A percentile compares a stretch with the other conserved stretches of the same genome.
Evolutionary conservation across 2,888 invertebrate species (phyloP).

Genomic region (Epistrophe grossulariae): DNA sequence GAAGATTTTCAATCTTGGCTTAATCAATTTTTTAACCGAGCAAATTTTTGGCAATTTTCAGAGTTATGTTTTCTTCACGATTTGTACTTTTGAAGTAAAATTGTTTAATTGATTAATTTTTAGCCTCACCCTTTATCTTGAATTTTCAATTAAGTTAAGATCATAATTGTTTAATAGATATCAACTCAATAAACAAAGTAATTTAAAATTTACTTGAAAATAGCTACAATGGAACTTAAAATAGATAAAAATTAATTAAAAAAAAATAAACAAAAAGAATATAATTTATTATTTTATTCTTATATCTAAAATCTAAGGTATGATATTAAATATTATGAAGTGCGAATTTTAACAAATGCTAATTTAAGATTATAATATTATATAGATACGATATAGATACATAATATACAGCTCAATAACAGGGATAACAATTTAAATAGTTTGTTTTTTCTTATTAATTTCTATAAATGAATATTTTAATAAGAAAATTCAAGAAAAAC

Average conservation of each 20-base stretch:
- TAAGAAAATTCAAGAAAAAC: slow-evolving; percentile 43
- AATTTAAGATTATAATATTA: slow-evolving; percentile 1
- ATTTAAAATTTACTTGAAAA: background rate
- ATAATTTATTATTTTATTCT: slow-evolving; percentile 35
- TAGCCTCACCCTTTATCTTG: too few relatives aligned
- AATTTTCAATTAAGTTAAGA: too few relatives aligned
- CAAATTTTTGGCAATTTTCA: too few relatives aligned
- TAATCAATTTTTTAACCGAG: too few relatives aligned
- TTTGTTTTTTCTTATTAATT: slow-evolving; percentile 35
- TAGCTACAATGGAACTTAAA: background rate
- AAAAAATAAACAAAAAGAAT: slow-evolving; percentile 1
- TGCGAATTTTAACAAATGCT: slow-evolving; percentile 64
- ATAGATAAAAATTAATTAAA: background rate
- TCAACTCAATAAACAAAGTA: too few relatives aligned
- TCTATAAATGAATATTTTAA: slow-evolving; percentile 45
- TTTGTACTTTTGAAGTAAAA: too few relatives aligned
- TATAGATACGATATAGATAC: slow-evolving; percentile 16
- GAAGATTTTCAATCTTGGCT: too few relatives aligned
- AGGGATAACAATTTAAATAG: slow-evolving; percentile 57
- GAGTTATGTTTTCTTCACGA: too few relatives aligned
- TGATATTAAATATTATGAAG: slow-evolving; percentile 51
- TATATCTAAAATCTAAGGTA: slow-evolving; percentile 1
- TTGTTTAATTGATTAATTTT: too few relatives aligned
- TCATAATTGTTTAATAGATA: too few relatives aligned
- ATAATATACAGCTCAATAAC: slow-evolving; percentile 46